Base-by-base conservation (phyloP, 1,140 invertebrate species). In the Ooceraea biroi region DNA sequence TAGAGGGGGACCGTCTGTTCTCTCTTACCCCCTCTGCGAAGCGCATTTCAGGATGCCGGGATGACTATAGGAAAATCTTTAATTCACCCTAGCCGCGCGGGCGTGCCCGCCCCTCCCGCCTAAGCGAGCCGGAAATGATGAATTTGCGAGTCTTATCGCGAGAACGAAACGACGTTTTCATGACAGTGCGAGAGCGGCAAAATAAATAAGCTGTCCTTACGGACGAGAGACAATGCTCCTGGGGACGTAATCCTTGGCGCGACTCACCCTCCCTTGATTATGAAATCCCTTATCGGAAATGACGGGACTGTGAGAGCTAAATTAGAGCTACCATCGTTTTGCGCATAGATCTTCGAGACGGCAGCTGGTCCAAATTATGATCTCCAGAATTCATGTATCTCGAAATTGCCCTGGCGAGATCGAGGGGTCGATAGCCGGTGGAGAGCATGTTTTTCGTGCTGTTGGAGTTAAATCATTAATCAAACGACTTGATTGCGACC, bases 61-160 rank as follows among this genome's bases (percentile, higher is more conserved):
- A 63, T 44, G 50, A 61, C 69, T 48, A n/a, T 11, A 55, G 44
- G 85, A 73, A 74, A 88, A 83, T 65, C 77, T 85, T 74, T 58
- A 85, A 85, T 88, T 83, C 68, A 25, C 66, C 55, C 65, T 27
- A 41, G 22, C 4, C 17, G 27, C 22, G 11, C 48, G 10, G 63
- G 58, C 50, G 27, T 19, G 46, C 27, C 14, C 36, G 12, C 46
- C 50, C 44, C 44, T 36, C 41, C 69, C 27, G 48, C 55, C 83
- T 68, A 74, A 84, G 58, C 85, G 74, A 82, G 71, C 60, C 86
- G 89, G 86, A 91, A 87, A 83, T 86, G 85, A 84, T 88, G 86
- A 89, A 92, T 91, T 88, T 89, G 88, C 87, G 84, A 90, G 76
- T 84, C 87, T 91, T 91, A 86, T 90, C 89, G 82, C 82, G 48